Percentiles rank a stretch among this genome's conserved stretches.
phyloP scores from a whole-genome alignment of 2,797 vertebrate species.

The Sebastes iracundus region DNA sequence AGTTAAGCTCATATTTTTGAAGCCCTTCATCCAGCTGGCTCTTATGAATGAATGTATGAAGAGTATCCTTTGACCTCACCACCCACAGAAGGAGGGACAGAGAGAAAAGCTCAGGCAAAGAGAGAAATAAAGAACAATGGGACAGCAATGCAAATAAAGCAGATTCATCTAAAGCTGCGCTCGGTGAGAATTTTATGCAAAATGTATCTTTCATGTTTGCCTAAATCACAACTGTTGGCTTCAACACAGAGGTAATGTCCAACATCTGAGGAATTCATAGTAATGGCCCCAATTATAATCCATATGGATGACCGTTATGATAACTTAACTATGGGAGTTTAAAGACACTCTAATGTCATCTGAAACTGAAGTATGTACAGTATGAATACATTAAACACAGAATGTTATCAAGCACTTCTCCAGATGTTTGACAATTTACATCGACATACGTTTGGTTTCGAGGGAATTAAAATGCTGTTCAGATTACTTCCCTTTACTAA shows the following conservation, averaged over 20 bases:
- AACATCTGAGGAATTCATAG: background rate
- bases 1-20: slow-evolving; percentile 52
- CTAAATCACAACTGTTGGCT: background rate
- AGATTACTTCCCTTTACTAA: background rate
- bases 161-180: slow-evolving; percentile 1
- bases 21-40: slow-evolving; percentile 45
- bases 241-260: background rate
- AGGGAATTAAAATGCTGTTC: background rate
- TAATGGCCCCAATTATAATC: background rate
- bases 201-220: background rate
- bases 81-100: slow-evolving; percentile 39
- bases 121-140: slow-evolving; percentile 28
- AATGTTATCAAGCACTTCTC: background rate
- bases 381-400: background rate
- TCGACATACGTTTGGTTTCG: background rate
- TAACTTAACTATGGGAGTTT: background rate
- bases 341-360: background rate
- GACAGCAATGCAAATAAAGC: slow-evolving; percentile 30
- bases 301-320: background rate
- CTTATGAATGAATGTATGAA: slow-evolving; percentile 75
- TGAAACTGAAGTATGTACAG: background rate
- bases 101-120: slow-evolving; percentile 26
- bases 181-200: background rate
- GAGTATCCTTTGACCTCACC: slow-evolving; percentile 61
- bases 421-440: background rate